These are phyloP conservation scores for Tricholaema leucomelas DNA, from an alignment of 2,113 vertebrate genomes.

Conservation along the genomic window DNA sequence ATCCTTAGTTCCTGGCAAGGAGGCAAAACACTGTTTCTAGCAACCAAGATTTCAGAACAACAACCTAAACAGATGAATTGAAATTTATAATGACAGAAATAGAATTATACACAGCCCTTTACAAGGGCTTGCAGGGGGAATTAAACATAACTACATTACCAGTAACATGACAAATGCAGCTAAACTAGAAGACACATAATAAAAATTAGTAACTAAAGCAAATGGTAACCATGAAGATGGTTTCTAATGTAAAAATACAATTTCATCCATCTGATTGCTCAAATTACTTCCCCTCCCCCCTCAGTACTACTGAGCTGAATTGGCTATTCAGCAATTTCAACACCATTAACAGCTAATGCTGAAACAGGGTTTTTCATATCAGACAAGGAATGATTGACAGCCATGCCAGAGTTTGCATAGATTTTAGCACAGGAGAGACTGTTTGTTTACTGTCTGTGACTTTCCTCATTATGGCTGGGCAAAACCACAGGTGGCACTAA, in stretches of 20 bases:
- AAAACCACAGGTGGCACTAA: constrained; percentile 6
- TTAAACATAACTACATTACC: constrained; percentile 44
- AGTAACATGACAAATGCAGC: constrained; percentile 44
- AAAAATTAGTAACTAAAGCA: constrained; percentile 27
- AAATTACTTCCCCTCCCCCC: background rate
- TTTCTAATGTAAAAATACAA: background rate
- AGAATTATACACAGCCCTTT: constrained; percentile 28
- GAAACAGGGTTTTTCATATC: constrained; percentile 12
- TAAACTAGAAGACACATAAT: background rate
- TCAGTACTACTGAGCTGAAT: background rate
- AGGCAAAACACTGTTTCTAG: constrained; percentile 49
- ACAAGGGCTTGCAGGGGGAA: constrained; percentile 34
- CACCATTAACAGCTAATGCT: constrained; percentile 4
- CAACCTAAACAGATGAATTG: constrained; percentile 52
- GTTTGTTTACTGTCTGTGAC: constrained; percentile 1
- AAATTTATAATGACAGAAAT: constrained; percentile 50
- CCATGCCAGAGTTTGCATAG: background rate
- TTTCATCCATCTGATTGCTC: constrained; percentile 6
- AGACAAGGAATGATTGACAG: constrained; percentile 2
- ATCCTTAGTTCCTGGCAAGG: constrained; percentile 34
- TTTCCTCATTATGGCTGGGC: background rate
- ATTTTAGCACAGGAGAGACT: constrained; percentile 15
- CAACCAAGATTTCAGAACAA: constrained; percentile 45
- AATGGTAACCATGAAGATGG: constrained; percentile 13
- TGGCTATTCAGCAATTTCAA: constrained; percentile 10